phyloP scores from a whole-genome alignment of 1,140 invertebrate species.

The Mamestra configurata region DNA sequence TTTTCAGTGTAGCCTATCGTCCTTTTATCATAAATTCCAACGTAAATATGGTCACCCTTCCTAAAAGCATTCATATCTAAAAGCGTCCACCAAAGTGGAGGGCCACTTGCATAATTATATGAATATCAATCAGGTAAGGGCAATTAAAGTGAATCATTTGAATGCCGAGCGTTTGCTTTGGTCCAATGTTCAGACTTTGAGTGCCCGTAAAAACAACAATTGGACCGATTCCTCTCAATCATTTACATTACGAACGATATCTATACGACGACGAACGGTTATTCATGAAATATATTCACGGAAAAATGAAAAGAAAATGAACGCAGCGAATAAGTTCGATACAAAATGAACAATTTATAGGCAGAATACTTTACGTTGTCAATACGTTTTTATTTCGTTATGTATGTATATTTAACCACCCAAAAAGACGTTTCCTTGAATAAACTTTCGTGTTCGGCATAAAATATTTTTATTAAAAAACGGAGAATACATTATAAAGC shows the following conservation, averaged over 20 bases:
- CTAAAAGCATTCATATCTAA: conserved; percentile 25
- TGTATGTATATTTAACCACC: not conserved
- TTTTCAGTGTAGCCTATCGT: not conserved
- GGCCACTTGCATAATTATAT: conserved; percentile 34
- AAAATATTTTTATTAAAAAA: conserved; percentile 21
- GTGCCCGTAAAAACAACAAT: conserved; percentile 32
- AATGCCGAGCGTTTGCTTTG: conserved; percentile 34
- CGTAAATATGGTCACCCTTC: not conserved
- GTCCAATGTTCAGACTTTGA: conserved; percentile 16
- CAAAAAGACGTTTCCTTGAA: not conserved
- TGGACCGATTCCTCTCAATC: not conserved
- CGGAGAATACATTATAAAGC: not conserved
- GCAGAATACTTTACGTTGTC: not conserved
- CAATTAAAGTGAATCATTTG: conserved; percentile 39
- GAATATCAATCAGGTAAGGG: conserved; percentile 41
- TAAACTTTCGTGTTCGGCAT: not conserved
- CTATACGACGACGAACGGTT: conserved; percentile 15
- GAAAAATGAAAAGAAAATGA: conserved; percentile 33
- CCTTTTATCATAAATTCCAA: not conserved
- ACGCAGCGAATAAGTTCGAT: not conserved
- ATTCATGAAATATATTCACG: conserved; percentile 32
- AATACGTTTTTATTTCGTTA: conserved; percentile 11
- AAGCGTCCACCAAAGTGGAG: not conserved
- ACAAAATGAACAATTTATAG: conserved; percentile 24
- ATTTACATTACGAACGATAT: conserved; percentile 14